Base-by-base conservation (phyloP, 2,113 vertebrate genomes). In the Lepus europaeus region DNA sequence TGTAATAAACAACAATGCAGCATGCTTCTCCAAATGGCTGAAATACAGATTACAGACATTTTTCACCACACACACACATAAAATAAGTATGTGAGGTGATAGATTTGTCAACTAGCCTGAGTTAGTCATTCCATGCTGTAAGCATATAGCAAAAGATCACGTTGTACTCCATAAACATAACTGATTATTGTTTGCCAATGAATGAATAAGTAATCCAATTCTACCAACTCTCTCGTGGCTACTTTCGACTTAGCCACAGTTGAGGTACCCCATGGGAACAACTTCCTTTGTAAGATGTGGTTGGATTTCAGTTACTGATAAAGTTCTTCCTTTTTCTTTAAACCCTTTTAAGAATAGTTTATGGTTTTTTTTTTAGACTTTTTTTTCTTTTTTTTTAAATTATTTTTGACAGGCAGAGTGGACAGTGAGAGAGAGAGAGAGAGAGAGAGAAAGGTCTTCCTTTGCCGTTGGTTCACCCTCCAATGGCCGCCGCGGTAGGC, bases 361-460 rank as follows among this genome's bases (percentile, higher is more conserved):
- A 2, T 36, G 33, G 33, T 36, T 36, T 36, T 36, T 36, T 36
- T 36, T 36, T 36, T 36, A 36, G 33, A 36, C 33, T 36, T 36
- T 36, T 36, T 36, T 36, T 36, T 3, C n/a, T n/a, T n/a, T n/a
- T n/a, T 36, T 36, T 36, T 36, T 36, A 36, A 36, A 36, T 36
- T 36, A 36, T 36, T 36, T 36, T 36, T 36, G 33, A 36, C 33
- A 36, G 33, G 33, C 33, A 36, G 33, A 36, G 33, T 36, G 33
- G 33, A 36, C 33, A 36, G 33, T 36, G 33, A 36, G 33, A 36
- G 33, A 36, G 33, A 36, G 33, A 36, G 33, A 36, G 33, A 36
- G n/a, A n/a, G n/a, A n/a, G n/a, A n/a, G n/a, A n/a, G n/a, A 36
- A 36, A 3, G 33, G 2, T 3, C 3, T 36, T 3, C 33, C 3